A percentile compares a stretch with the other conserved stretches of the same genome.
Evolutionary conservation across 2,888 invertebrate species (phyloP).

Genomic region (Stomorhina lunata): DNA sequence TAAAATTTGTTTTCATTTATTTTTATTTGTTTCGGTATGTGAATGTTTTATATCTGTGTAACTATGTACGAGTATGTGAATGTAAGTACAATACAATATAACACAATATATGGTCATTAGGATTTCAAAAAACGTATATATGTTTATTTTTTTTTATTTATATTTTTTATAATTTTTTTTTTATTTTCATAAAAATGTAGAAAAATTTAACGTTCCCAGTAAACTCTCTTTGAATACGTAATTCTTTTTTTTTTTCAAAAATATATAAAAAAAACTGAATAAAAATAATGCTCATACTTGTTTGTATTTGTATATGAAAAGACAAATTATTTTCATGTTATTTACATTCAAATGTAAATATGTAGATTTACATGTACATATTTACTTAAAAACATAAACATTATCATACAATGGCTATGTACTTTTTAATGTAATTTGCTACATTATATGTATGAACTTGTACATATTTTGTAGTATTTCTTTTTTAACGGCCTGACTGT

Average conservation of each 20-base stretch:
- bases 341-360: slow-evolving; percentile 44
- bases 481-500: background rate
- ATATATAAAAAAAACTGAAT: slow-evolving; percentile 42
- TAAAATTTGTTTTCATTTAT: slow-evolving; percentile 48
- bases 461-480: background rate
- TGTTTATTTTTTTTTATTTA: slow-evolving; percentile 50
- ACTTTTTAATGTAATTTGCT: background rate
- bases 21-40: slow-evolving; percentile 24
- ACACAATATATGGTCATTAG: slow-evolving; percentile 64
- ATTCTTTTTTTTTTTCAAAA: slow-evolving; percentile 38
- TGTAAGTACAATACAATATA: background rate
- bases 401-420: background rate
- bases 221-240: slow-evolving; percentile 64
- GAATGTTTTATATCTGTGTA: background rate
- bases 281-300: slow-evolving; percentile 55
- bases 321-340: slow-evolving; percentile 61
- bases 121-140: slow-evolving; percentile 67
- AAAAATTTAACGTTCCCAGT: slow-evolving; percentile 66
- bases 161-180: slow-evolving; percentile 30
- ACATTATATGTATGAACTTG: background rate
- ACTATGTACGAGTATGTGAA: background rate
- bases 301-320: slow-evolving; percentile 49
- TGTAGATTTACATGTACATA: background rate
- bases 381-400: background rate
- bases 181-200: slow-evolving; percentile 50